These are phyloP conservation scores for Anadara kagoshimensis DNA, from an alignment of 1,140 invertebrate genomes.

Conservation along the genomic window DNA sequence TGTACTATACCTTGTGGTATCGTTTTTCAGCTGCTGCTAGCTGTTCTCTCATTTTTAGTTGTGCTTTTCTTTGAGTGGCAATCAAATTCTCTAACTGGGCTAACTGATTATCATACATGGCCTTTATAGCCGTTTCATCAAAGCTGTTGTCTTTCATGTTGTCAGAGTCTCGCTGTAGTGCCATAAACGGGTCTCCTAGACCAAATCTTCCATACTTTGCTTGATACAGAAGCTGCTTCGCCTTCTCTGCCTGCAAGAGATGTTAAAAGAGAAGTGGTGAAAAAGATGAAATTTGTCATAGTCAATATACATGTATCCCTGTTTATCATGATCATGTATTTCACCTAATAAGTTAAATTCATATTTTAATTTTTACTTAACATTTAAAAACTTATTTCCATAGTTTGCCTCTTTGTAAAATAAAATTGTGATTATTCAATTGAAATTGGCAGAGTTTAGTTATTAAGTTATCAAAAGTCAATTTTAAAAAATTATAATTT, in stretches of 20 bases:
- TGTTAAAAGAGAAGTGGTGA: not conserved
- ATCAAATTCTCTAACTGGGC: constrained; percentile 87
- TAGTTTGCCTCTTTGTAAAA: too few species aligned
- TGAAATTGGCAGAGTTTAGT: too few species aligned
- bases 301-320: too few species aligned
- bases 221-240: constrained; percentile 84
- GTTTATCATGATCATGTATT: too few species aligned
- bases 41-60: constrained; percentile 87
- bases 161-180: constrained; percentile 85
- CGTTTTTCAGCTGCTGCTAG: constrained; percentile 86
- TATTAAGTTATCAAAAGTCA: too few species aligned
- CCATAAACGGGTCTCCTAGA: constrained; percentile 85
- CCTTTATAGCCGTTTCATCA: constrained; percentile 73
- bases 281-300: too few species aligned
- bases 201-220: constrained; percentile 80
- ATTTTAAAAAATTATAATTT: too few species aligned
- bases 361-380: too few species aligned
- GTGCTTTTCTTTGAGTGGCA: constrained; percentile 84
- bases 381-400: too few species aligned
- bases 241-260: constrained; percentile 83
- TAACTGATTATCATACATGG: constrained; percentile 79
- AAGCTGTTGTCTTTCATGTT: constrained; percentile 75
- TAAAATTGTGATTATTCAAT: too few species aligned
- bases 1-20: constrained; percentile 79
- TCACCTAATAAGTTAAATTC: too few species aligned